Evolutionary conservation across 1,140 invertebrate genomes (phyloP).

Genomic region (Drosophila oshimai): DNA sequence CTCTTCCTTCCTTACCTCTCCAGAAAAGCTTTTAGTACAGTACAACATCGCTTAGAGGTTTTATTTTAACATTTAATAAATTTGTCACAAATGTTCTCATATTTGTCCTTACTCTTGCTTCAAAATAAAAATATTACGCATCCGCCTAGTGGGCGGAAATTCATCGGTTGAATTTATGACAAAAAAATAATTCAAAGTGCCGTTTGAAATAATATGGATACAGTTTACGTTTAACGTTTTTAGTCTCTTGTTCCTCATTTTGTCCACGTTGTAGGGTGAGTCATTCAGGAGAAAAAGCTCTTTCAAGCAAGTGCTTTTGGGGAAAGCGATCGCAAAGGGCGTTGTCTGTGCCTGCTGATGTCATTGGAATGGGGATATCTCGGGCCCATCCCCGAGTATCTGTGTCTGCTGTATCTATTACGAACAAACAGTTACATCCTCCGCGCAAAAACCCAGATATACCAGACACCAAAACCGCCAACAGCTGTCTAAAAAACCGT

Average conservation of each 20-base stretch:
- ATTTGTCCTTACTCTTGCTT: too few relatives aligned
- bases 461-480: slow-evolving; percentile 14
- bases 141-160: neutral
- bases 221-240: too few relatives aligned
- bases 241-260: neutral
- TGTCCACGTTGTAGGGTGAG: slow-evolving; percentile 5
- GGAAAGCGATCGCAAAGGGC: slow-evolving; percentile 31
- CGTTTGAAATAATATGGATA: too few relatives aligned
- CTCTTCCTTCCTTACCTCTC: neutral
- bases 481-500: slow-evolving; percentile 46
- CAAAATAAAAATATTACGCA: neutral
- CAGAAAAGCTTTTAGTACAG: slow-evolving; percentile 15
- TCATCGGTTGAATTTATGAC: too few relatives aligned
- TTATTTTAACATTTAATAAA: neutral
- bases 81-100: too few relatives aligned
- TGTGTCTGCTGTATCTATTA: slow-evolving; percentile 38
- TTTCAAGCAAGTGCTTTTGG: slow-evolving; percentile 12
- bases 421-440: slow-evolving; percentile 70
- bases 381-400: neutral
- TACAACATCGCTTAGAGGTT: neutral
- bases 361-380: neutral
- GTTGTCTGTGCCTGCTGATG: slow-evolving; percentile 21
- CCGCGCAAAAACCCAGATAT: slow-evolving; percentile 37
- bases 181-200: neutral
- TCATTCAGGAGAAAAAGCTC: slow-evolving; percentile 36